phyloP scores from a whole-genome alignment of 2,797 vertebrate genomes.

The Molothrus ater region DNA sequence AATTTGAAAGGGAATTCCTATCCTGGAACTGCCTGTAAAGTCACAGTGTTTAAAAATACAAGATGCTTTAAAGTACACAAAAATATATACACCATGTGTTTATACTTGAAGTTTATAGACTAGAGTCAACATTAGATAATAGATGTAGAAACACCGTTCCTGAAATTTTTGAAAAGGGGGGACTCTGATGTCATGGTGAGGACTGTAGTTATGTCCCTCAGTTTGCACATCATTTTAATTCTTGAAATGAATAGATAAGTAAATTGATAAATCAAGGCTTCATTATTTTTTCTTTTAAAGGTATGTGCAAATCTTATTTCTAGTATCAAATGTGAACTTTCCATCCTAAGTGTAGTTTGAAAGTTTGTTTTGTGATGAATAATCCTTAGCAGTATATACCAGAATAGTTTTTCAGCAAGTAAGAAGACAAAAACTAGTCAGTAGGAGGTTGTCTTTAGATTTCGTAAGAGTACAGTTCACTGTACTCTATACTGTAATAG shows the following conservation, averaged over 20 bases:
- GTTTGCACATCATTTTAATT: not conserved
- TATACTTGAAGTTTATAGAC: not conserved
- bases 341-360: not conserved
- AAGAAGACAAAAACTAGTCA: not conserved
- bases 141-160: not conserved
- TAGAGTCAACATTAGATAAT: not conserved
- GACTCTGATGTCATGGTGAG: not conserved
- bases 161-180: not conserved
- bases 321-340: not conserved
- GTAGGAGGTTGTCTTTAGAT: not conserved
- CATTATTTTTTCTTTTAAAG: not conserved
- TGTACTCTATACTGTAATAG: not conserved
- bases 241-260: not conserved
- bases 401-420: not conserved
- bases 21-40: not conserved
- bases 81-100: not conserved
- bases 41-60: not conserved
- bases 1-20: not conserved
- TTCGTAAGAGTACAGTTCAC: not conserved
- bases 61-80: fast-evolving
- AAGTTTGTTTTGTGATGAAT: not conserved
- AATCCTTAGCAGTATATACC: not conserved
- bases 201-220: not conserved
- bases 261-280: not conserved
- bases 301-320: not conserved